Evolutionary conservation across 1,140 invertebrate genomes (phyloP).

Genomic region (Pteromalus puparum): DNA sequence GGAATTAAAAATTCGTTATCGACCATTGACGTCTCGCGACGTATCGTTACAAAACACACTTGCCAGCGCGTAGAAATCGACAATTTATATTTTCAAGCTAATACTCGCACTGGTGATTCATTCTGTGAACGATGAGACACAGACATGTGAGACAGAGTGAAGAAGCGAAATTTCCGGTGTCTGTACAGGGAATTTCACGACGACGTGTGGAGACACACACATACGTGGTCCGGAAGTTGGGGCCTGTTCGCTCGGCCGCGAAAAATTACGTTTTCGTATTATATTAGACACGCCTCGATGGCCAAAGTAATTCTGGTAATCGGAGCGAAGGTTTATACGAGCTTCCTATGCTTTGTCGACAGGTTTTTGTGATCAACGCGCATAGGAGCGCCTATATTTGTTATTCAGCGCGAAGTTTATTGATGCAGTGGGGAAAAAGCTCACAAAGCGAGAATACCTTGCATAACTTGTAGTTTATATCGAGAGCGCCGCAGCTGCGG

Average conservation of each 20-base stretch:
- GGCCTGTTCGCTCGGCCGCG: neutral
- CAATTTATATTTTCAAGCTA: neutral
- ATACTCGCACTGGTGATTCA: neutral
- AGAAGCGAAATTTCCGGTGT: neutral
- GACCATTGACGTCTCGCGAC: neutral
- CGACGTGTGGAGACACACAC: neutral
- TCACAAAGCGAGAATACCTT: neutral
- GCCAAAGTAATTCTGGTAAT: neutral
- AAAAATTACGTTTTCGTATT: conserved; percentile 11
- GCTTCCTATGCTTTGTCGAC: neutral
- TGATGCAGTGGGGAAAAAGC: neutral
- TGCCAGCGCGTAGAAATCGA: neutral
- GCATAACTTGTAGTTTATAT: too few species aligned
- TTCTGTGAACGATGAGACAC: neutral
- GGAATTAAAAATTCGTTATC: neutral
- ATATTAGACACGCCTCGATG: neutral
- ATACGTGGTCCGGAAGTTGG: conserved; percentile 9
- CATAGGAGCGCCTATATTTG: neutral
- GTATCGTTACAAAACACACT: too few species aligned
- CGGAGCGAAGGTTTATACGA: neutral
- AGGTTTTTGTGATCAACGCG: neutral
- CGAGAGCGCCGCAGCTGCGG: too few species aligned
- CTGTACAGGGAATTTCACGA: neutral
- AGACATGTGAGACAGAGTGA: too few species aligned
- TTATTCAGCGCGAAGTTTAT: neutral